A percentile compares a stretch with the other conserved stretches of the same genome.
These are phyloP conservation scores for Bucorvus abyssinicus DNA, from an alignment of 2,797 vertebrate genomes.

Conservation along the genomic window DNA sequence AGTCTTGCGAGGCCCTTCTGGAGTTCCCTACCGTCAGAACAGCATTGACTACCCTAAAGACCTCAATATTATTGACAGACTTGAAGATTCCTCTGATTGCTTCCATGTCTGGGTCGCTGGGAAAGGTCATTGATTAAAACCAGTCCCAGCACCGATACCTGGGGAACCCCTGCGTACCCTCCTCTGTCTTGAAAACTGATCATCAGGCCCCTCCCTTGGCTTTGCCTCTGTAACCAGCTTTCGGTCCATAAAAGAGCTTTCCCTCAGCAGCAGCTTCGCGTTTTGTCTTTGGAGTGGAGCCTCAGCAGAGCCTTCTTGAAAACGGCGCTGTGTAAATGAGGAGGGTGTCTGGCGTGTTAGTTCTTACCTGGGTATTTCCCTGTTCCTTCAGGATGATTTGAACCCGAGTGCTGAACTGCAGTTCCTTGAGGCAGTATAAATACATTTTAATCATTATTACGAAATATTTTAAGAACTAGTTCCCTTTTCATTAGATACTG, in stretches of 20 bases:
- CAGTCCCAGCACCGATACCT: not conserved
- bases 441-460: not conserved
- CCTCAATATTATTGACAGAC: not conserved
- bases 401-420: not conserved
- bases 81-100: not conserved
- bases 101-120: not conserved
- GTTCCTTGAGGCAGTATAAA: not conserved
- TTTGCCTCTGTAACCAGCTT: not conserved
- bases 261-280: not conserved
- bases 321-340: not conserved
- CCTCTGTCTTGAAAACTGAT: not conserved
- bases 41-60: not conserved
- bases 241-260: not conserved
- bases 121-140: not conserved
- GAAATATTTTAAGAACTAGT: not conserved
- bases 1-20: not conserved
- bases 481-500: not conserved
- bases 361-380: not conserved
- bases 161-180: not conserved
- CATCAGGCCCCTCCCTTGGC: not conserved
- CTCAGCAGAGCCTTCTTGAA: not conserved
- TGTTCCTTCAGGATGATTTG: not conserved
- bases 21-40: not conserved
- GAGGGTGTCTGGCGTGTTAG: not conserved
- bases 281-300: not conserved